Evolutionary conservation across 2,113 vertebrate genomes (phyloP).

Genomic region (Hippolais icterina): DNA sequence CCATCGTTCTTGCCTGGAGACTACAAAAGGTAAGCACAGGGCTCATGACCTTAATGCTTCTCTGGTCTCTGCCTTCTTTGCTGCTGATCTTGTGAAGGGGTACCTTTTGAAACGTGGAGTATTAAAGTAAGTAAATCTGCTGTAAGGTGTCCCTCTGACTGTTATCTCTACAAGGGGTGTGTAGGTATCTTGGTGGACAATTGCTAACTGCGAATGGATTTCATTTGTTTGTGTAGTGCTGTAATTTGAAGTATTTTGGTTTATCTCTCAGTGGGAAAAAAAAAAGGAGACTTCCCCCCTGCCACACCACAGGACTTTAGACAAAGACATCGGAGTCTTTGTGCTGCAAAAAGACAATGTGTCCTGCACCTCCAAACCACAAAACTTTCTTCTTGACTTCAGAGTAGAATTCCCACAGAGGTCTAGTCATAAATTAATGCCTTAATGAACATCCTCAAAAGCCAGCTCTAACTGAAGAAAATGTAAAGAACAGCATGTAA

Average conservation of each 20-base stretch:
- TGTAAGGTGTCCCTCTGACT: neutral
- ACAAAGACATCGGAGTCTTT: neutral
- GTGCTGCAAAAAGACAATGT: neutral
- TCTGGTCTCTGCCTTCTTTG: neutral
- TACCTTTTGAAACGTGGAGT: neutral
- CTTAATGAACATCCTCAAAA: neutral
- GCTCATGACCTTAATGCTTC: neutral
- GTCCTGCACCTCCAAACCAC: neutral
- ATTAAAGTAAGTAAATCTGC: neutral
- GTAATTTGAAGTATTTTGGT: neutral
- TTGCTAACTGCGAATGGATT: neutral
- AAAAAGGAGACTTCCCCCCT: neutral
- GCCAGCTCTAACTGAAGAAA: neutral
- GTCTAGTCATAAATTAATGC: neutral
- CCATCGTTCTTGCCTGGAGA: slow-evolving; percentile 86
- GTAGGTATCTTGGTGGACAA: neutral
- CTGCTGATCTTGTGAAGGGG: neutral
- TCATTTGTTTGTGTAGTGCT: neutral
- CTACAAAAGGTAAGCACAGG: slow-evolving; percentile 83
- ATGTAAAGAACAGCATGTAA: neutral
- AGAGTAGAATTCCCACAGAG: neutral
- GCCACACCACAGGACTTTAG: neutral
- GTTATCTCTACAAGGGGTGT: neutral
- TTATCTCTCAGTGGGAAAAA: neutral
- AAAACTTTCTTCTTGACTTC: neutral